Evolutionary conservation across 92 coral and sea anemone genomes (phyloP), one percentile per base, ranked within the genome.

Genomic region (Paramuricea clavata): DNA sequence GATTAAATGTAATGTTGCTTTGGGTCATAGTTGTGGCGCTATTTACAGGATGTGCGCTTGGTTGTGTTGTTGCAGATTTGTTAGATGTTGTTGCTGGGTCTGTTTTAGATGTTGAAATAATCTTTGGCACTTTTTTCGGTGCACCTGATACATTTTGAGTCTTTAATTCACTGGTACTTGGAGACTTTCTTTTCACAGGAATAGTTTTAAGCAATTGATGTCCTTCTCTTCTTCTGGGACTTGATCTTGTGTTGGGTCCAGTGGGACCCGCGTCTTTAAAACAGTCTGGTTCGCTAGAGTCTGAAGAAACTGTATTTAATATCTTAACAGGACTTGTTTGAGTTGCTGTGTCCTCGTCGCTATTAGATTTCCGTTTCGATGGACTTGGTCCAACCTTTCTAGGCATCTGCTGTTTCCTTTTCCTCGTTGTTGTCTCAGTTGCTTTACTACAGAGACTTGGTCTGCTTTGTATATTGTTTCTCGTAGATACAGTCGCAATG

Each of bases 291-390:
- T 25, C 15, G 32, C 68, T 22, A 22, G 68, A 60, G 30, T 60
- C 68, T 60, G 68, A 60, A 28, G 6, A 60, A 60, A 9, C 31
- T 60, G 30, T 5, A 60, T 5, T 60, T 28, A 60, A n/a, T 22
- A 1, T 22, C n/a, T 22, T 22, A 8, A 30, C 34, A 47, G 17
- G 52, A 12, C 13, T 47, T 10, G 13, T 47, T 47, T 5, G 15
- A 47, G 12, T 22, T 60, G 31, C 33, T 0, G 12, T 26, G 21
- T 5, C 16, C n/a, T 65, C 72, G 19, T 65, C 39, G 36, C 41
- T 26, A 28, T 65, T 65, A 26, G 72, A 65, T 16, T 65, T 65
- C 39, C 72, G 72, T 65, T 65, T 65, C 28, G 15, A 65, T 27
- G 19, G 26, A 54, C 26, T 19, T 4, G 25, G 72, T 65, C 39